Evolutionary conservation across 2,888 invertebrate species (phyloP), one percentile per base, ranked within the genome.

Genomic region (Microctonus aethiopoides): DNA sequence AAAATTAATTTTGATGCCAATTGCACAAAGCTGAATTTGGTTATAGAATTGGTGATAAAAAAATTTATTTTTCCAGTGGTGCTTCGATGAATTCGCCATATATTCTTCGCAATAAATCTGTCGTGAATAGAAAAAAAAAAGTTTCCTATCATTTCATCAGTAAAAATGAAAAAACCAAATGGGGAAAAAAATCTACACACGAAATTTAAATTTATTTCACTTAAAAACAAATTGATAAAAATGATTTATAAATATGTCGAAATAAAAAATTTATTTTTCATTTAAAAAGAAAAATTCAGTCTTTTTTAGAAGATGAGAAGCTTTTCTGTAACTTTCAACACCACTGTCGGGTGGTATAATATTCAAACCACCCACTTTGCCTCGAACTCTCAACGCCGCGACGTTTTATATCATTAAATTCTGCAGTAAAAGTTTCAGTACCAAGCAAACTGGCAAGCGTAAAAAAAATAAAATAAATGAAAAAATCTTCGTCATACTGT

Each of bases 1-100:
- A 39, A 70, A 62, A 72, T 72, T 69, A 70, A 70, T 70, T 62
- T 32, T 22, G 13, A 32, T 63, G 69, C 46, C 70, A 67, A 54
- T 66, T 46, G 59, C 54, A 54, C 29, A 57, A 56, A 68, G 41
- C 39, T 62, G 32, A 46, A 11, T 39, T 46, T 24, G 29, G 22
- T 24, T 29, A 62, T 62, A 7, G 29, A 56, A 7, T 24, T 20
- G 22, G 51, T 22, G 52, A 60, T 52, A 39, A 32, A 16, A 29
- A 41, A 68, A 68, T 71, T 65, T 65, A 71, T 68, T 64, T 59
- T 6, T 34, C 32, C 24, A 39, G 4, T 22, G 22, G 32, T n/a
- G 13, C 34, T 20, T 11, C 22, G 51, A 60, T 39, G 39, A 39
- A 36, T 46, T 51, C n/a, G 51, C 51, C 34, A n/a, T n/a, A n/a